Evolutionary conservation across 2,888 invertebrate genomes (phyloP), one percentile per base, ranked within the genome.

Genomic region (Aplocera efformata): DNA sequence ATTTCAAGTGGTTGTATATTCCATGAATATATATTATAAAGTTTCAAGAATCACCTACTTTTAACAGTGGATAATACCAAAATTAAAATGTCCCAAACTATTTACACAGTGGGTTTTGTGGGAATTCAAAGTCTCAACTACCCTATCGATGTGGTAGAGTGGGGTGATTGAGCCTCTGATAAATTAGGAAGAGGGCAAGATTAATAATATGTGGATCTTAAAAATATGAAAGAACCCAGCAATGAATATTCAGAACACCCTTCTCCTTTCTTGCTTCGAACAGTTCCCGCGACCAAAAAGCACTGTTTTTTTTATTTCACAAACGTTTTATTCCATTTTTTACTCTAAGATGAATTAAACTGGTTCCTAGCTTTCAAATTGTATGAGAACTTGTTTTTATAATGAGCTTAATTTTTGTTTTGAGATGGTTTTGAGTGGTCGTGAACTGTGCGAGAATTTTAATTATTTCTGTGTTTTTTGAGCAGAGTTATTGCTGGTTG

Each of bases 281-380:
- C 31, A 26, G 21, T 34, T 31, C 37, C 37, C 30, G 37, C 33
- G 26, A 25, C 29, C 7, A 2, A 20, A 17, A 22, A 38, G 30
- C 13, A 22, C 27, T 24, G 13, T 17, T 2, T 17, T 17, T 17
- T 17, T 17, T 17, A 17, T 17, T 17, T 17, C n/a, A 17, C 2
- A 17, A 22, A 5, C 3, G 6, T 25, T n/a, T 37, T 32, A n/a
- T 23, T n/a, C 9, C 28, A 9, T 33, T 37, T 37, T 20, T 26
- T 37, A 39, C 39, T 44, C 51, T 31, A 49, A 50, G 53, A 51
- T 49, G 51, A 54, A 52, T 48, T 31, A 46, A 56, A 56, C 53
- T 32, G 33, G 53, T 56, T 50, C 25, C n/a, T 11, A 10, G 27
- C 4, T 34, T 11, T 25, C 35, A 33, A 32, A 23, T 41, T 42